Evolutionary conservation across 2,888 invertebrate species (phyloP), one percentile per base, ranked within the genome.

Genomic region (Ichneumoninae sp.): DNA sequence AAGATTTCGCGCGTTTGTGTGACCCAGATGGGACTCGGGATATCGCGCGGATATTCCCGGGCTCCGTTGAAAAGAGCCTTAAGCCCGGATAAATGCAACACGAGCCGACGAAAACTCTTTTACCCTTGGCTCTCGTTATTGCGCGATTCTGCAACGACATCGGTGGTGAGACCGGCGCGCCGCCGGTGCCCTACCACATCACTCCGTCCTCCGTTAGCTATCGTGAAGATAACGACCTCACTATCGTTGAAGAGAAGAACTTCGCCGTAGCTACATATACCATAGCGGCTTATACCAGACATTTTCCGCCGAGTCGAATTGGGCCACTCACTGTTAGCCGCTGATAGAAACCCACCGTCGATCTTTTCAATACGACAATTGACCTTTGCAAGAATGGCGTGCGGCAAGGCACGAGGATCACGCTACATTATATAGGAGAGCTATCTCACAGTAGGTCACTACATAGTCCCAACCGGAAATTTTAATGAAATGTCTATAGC

Each of bases 71-170:
- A 74, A 47, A 30, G 47, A 74, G 63, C 63, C 74, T 63, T 63
- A 74, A 74, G 74, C 74, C 74, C 57, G 74, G 74, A 74, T 74
- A 74, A 63, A 63, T 63, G 74, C 74, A 74, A 63, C 74, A 63
- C 63, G 74, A 63, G 74, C 63, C 74, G 33, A 74, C 74, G 74
- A 47, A 74, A 74, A 74, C 30, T 63, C 47, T 44, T 74, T 63
- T 63, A 63, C 74, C 47, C 47, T 47, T 22, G 63, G 60, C 33
- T 13, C 74, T 63, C 74, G 74, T 74, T 74, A 74, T 47, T 63
- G 63, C 33, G 47, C 47, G 40, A 63, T 36, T 57, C 54, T 5
- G 71, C 71, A 22, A 13, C 54, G 71, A 71, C 13, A 40, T 13
- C 54, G 54, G 57, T 26, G 71, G 54, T 7, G 70, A 36, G 36